Evolutionary conservation across 2,113 vertebrate genomes (phyloP), one percentile per base, ranked within the genome.

Genomic region (Callaeas wilsoni): DNA sequence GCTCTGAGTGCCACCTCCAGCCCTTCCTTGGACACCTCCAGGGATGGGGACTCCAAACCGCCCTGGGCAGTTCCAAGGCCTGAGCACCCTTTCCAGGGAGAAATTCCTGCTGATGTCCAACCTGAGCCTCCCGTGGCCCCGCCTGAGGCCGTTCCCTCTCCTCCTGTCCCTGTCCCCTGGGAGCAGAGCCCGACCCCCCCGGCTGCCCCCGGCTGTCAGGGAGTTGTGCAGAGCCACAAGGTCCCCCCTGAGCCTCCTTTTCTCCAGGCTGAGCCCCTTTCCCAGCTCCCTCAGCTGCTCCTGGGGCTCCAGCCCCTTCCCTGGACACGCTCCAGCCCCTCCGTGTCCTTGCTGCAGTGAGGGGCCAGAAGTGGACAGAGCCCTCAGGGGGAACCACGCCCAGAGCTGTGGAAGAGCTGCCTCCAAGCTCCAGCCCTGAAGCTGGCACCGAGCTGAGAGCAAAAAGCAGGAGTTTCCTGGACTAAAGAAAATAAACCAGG

Each of bases 401-500:
- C 71, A 70, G 70, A 74, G 6, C 52, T 23, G 3, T 3, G 16
- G 5, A 68, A 37, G 42, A 81, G 33, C 52, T 39, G 27, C 65
- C 87, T 83, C 59, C 27, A 53, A 42, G 56, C 35, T 63, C 77
- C 59, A 47, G 33, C 2, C 22, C 80, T 32, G 35, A 39, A 84
- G 68, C 30, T 50, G 47, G 64, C 80, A 59, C 3, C 0, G 0
- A 91, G 56, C 37, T 64, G 65, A 16, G 29, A 42, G 35, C 18
- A 81, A 71, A 56, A 85, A 68, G 33, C 47, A 60, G 56, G 33
- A 8, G 19, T 25, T 78, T 42, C 88, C 73, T 89, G 80, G 41
- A 27, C 75, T 84, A 14, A 62, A 95, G 78, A 27, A 86, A 94
- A 94, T 5, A 90, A 97, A 93, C 91, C 97, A 98, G 94, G 97